These are phyloP conservation scores for Uropetala carovei DNA, from an alignment of 2,888 invertebrate species.

Conservation along the genomic window DNA sequence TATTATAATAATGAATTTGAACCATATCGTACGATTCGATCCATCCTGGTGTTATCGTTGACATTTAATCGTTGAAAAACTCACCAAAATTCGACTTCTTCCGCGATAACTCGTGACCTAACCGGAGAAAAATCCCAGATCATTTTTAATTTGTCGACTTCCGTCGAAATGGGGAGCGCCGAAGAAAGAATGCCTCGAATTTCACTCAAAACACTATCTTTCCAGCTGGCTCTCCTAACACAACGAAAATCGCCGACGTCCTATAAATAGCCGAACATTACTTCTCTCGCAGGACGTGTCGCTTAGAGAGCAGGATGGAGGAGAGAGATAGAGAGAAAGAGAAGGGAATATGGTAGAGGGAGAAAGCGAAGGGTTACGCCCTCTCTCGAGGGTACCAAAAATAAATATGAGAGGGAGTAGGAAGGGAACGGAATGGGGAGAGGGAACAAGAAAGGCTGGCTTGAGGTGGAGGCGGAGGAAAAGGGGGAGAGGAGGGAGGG, in stretches of 20 bases:
- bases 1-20: too few species aligned
- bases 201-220: not conserved
- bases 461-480: not conserved
- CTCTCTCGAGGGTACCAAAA: constrained; percentile 27
- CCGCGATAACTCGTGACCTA: too few species aligned
- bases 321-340: not conserved
- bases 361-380: not conserved
- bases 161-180: not conserved
- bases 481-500: not conserved
- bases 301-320: not conserved
- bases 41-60: too few species aligned
- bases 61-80: too few species aligned
- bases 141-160: not conserved
- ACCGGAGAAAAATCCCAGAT: not conserved
- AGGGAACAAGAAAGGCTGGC: not conserved
- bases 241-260: not conserved
- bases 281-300: constrained; percentile 46
- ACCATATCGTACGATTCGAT: too few species aligned
- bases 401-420: not conserved
- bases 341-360: not conserved
- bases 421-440: not conserved
- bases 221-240: not conserved
- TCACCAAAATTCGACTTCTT: too few species aligned
- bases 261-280: constrained; percentile 8
- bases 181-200: not conserved